These are phyloP conservation scores for Plectrocnemia conspersa DNA, from an alignment of 1,140 invertebrate genomes.

Conservation along the genomic window DNA sequence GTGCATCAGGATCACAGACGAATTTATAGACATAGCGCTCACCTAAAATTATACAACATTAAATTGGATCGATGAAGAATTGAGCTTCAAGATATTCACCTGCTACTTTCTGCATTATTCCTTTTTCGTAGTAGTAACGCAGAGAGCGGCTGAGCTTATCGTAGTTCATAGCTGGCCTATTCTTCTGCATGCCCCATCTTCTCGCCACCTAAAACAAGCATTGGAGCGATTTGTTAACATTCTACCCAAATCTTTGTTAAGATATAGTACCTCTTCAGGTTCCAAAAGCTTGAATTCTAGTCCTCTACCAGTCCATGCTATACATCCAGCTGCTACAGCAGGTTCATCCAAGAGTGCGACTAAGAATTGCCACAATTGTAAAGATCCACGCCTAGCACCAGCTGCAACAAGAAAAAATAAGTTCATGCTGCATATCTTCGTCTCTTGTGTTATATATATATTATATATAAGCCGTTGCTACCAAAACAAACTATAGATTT, in stretches of 20 bases:
- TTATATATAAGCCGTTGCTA: too few relatives aligned
- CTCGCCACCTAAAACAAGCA: constrained; percentile 62
- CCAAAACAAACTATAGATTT: too few relatives aligned
- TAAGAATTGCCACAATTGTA: constrained; percentile 93
- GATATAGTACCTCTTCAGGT: constrained; percentile 91
- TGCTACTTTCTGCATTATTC: constrained; percentile 97
- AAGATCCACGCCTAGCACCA: constrained; percentile 66
- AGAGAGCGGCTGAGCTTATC: constrained; percentile 90
- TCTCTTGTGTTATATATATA: too few relatives aligned
- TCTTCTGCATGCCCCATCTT: constrained; percentile 79
- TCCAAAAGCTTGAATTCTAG: constrained; percentile 94
- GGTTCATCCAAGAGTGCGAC: constrained; percentile 85
- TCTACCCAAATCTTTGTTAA: neutral
- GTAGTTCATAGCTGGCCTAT: constrained; percentile 95
- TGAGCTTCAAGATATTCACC: constrained; percentile 48
- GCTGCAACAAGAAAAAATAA: constrained; percentile 27
- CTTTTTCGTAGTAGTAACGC: constrained; percentile 95
- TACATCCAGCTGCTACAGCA: constrained; percentile 65
- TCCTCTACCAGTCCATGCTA: constrained; percentile 91
- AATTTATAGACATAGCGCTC: constrained; percentile 96
- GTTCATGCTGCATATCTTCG: too few relatives aligned
- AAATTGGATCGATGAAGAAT: neutral
- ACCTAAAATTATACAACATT: constrained; percentile 50
- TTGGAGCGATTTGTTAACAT: neutral
- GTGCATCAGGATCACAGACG: constrained; percentile 88